Percentiles rank a stretch among this genome's conserved stretches.
Conservation (phyloP, 2,888 invertebrate genomes). For the Polydrusus pterygomalis region DNA sequence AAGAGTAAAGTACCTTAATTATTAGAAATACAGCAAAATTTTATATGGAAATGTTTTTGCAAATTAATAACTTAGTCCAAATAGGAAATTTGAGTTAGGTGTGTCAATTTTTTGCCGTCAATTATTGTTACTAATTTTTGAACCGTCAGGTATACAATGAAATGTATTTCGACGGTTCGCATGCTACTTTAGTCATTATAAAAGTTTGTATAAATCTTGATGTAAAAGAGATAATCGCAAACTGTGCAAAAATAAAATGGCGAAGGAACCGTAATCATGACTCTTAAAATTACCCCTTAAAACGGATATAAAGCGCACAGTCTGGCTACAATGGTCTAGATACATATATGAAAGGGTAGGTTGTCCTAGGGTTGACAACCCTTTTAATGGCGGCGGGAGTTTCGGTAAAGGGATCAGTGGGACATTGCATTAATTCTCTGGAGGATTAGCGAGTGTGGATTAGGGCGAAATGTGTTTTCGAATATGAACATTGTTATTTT, state of each 20-base stretch:
- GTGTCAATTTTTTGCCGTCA: too few species aligned
- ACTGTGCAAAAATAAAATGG: background rate
- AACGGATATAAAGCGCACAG: background rate
- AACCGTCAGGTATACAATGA: too few species aligned
- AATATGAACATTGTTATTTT: conserved; percentile 25
- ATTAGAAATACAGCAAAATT: too few species aligned
- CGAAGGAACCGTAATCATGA: background rate
- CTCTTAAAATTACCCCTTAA: background rate
- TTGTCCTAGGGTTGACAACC: conserved; percentile 42
- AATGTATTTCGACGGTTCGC: too few species aligned
- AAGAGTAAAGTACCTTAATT: too few species aligned
- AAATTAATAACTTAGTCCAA: too few species aligned
- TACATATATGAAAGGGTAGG: conserved; percentile 25
- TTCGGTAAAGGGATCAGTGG: conserved; percentile 47
- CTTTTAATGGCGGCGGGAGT: conserved; percentile 42
- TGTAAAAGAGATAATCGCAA: background rate
- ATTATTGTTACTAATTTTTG: too few species aligned
- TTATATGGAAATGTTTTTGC: too few species aligned
- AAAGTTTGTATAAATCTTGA: too few species aligned
- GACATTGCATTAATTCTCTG: conserved; percentile 26
- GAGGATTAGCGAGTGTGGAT: conserved; percentile 32
- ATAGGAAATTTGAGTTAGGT: too few species aligned
- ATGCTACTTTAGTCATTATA: too few species aligned
- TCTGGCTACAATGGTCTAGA: background rate
- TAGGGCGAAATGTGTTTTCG: conserved; percentile 21